Conservation (phyloP, 1,140 invertebrate genomes). For the Leptinotarsa lineolata region DNA sequence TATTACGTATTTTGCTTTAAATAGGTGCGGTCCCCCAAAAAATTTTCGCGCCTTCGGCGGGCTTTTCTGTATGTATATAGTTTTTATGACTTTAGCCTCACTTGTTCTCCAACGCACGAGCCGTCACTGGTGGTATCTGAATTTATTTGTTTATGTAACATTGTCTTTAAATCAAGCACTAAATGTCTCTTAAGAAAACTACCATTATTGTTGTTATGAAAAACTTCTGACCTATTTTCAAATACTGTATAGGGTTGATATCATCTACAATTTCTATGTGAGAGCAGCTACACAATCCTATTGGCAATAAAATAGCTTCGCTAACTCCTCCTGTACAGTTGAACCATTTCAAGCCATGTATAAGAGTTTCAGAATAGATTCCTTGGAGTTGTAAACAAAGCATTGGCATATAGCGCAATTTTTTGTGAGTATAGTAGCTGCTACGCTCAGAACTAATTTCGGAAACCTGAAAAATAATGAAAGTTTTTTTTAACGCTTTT, state of each 20-base stretch:
- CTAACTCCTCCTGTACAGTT: constrained; percentile 50
- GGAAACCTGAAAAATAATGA: constrained; percentile 45
- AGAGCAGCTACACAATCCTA: constrained; percentile 51
- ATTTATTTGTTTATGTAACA: no score
- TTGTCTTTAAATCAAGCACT: no score
- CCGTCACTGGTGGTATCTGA: no score
- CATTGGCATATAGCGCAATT: constrained; percentile 51
- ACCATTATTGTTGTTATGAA: no score
- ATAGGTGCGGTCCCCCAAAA: no score
- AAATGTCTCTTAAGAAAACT: no score
- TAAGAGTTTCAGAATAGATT: constrained; percentile 50
- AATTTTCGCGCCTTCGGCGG: no score
- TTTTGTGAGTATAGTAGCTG: constrained; percentile 51
- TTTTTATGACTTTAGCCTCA: no score
- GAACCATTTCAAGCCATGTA: constrained; percentile 49
- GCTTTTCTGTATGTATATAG: no score
- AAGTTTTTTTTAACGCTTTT: no score
- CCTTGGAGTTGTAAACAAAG: constrained; percentile 50
- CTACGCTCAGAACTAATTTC: constrained; percentile 45
- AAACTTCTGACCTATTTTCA: constrained; percentile 43
- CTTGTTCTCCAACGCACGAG: no score
- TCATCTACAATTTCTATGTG: constrained; percentile 46
- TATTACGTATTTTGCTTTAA: no score
- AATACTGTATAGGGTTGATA: constrained; percentile 44
- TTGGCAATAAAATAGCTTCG: constrained; percentile 47